phyloP scores from a whole-genome alignment of 35 echinoderm and acorn worm genomes.

The Apostichopus parvimensis region DNA sequence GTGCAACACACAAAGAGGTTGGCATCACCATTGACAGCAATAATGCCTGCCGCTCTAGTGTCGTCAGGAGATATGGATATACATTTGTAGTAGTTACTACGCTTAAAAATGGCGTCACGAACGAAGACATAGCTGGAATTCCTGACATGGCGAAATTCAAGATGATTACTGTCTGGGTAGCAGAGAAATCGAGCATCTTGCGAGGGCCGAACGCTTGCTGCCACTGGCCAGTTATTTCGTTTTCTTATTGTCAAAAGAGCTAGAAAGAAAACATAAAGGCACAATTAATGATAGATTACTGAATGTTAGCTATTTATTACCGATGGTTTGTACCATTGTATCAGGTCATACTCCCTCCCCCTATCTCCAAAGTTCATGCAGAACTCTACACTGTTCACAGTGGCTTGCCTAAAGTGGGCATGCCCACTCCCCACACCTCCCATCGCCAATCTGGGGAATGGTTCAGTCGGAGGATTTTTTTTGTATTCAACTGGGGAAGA shows the following conservation, averaged over 20 bases:
- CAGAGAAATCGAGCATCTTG: constrained; percentile 80
- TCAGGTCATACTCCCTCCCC: too few species aligned
- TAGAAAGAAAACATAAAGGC: background rate
- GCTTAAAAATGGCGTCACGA: constrained; percentile 80
- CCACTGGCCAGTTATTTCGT: constrained; percentile 41
- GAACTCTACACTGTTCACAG: too few species aligned
- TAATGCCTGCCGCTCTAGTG: constrained; percentile 63
- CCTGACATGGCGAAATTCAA: constrained; percentile 75
- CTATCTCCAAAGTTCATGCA: too few species aligned
- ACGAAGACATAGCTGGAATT: constrained; percentile 71
- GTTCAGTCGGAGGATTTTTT: too few species aligned
- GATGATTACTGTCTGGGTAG: constrained; percentile 74
- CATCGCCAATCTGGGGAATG: too few species aligned
- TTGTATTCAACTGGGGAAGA: too few species aligned
- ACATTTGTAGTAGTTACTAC: constrained; percentile 69
- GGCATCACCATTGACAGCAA: constrained; percentile 59
- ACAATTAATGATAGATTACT: background rate
- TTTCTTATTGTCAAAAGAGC: constrained; percentile 52
- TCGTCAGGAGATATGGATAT: constrained; percentile 79
- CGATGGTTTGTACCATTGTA: too few species aligned
- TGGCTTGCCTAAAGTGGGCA: too few species aligned
- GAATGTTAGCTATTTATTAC: too few species aligned
- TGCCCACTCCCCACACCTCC: too few species aligned
- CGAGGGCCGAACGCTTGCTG: constrained; percentile 41
- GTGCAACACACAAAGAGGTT: constrained; percentile 78